Evolutionary conservation across 2,113 vertebrate species (phyloP), one percentile per base, ranked within the genome.

Genomic region (Eclectus roratus): DNA sequence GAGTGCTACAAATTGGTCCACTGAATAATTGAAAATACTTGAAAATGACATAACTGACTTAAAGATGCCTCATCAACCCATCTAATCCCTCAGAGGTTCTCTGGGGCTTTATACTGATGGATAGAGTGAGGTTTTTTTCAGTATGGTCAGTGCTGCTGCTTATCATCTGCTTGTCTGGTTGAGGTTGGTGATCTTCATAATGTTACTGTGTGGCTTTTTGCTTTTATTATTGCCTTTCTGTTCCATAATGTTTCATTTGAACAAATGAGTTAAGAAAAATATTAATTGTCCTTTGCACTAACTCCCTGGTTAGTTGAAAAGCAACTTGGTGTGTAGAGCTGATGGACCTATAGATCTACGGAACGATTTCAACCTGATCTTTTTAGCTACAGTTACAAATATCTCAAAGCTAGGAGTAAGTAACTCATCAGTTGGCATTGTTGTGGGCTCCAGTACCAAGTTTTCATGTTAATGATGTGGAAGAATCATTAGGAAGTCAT

Each of bases 1-100:
- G 71, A 91, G 87, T 91, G 84, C 78, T 94, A 79, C 70, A 85
- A 83, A 89, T 94, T 39, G 66, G 63, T 43, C 63, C 68, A 33
- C 7, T 93, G 91, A 93, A 88, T 95, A 89, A 89, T 85, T 89
- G 20, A 85, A 58, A 91, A 31, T 50, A 70, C 89, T 85, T 85
- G 23, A 88, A 91, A 89, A 80, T 74, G 2, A 28, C 35, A 18
- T 88, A 66, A 85, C 88, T 77, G 85, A 24, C 46, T 77, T 73
- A 77, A 80, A 77, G 63, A 21, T 70, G 33, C 50, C 35, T 43
- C 10, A 83, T 89, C 60, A 94, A 70, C 31, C 47, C 9, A 12
- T 74, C 46, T 80, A 39, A 89, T 90, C 28, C 53, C 53, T 91
- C 8, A 0, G 78, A 72, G 28, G 10, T 76, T 80, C 88, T 37